A percentile compares a stretch with the other conserved stretches of the same genome.
phyloP scores from a whole-genome alignment of 2,888 invertebrate species.

The Keiferia lycopersicella region DNA sequence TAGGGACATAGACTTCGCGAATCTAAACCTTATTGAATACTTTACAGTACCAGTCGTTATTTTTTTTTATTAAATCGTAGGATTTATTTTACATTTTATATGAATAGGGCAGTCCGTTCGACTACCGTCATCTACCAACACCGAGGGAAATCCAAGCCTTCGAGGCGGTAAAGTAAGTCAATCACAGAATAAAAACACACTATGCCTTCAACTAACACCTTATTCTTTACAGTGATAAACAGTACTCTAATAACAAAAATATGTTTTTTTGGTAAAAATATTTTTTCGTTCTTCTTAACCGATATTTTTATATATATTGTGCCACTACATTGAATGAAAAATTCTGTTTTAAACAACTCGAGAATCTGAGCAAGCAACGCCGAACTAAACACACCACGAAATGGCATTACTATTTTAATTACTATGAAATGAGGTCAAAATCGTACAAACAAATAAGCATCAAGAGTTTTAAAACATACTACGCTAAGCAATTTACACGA shows the following conservation, averaged over 20 bases:
- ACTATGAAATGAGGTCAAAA: slow-evolving; percentile 47
- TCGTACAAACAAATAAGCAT: slow-evolving; percentile 44
- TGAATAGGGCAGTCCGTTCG: slow-evolving; percentile 34
- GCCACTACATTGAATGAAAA: slow-evolving; percentile 49
- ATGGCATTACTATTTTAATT: slow-evolving; percentile 16
- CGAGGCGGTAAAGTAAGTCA: slow-evolving; percentile 59
- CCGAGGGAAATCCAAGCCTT: slow-evolving; percentile 50
- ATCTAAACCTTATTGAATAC: slow-evolving; percentile 44
- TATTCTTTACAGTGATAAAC: slow-evolving; percentile 59
- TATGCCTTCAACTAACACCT: slow-evolving; percentile 61
- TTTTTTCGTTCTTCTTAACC: slow-evolving; percentile 62
- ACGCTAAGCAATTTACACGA: slow-evolving; percentile 60
- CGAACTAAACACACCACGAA: slow-evolving; percentile 27
- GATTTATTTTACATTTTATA: slow-evolving; percentile 39
- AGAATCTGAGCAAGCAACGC: slow-evolving; percentile 21
- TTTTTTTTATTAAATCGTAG: slow-evolving; percentile 40
- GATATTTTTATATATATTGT: slow-evolving; percentile 59
- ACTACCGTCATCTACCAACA: slow-evolving; percentile 39
- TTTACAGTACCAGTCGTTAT: slow-evolving; percentile 56
- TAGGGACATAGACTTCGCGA: slow-evolving; percentile 37
- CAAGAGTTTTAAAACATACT: slow-evolving; percentile 42
- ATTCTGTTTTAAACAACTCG: slow-evolving; percentile 37
- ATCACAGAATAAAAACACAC: slow-evolving; percentile 72
- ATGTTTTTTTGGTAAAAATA: slow-evolving; percentile 74
- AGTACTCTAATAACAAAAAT: slow-evolving; percentile 74